Evolutionary conservation across 2,797 vertebrate species (phyloP).

Genomic region (Sebastes trivittatus): DNA sequence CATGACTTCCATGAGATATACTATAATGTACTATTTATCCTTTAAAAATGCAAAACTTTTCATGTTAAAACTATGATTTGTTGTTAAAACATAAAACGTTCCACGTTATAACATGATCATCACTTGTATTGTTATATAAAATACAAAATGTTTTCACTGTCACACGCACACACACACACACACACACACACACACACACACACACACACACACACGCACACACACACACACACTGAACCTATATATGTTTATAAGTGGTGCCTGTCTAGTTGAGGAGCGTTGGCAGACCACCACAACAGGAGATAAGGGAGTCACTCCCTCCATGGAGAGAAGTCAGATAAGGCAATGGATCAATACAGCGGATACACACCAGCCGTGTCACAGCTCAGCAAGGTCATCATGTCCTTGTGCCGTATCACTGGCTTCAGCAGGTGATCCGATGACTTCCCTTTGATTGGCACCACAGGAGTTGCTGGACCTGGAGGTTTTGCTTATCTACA

Average conservation of each 20-base stretch:
- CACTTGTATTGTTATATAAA: too few species aligned
- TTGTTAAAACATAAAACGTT: too few species aligned
- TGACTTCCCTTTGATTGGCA: constrained; percentile 48
- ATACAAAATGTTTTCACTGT: too few species aligned
- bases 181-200: background rate
- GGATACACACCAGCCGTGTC: constrained; percentile 20
- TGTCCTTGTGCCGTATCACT: constrained; percentile 28
- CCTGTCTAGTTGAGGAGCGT: constrained; percentile 18
- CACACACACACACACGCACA: background rate
- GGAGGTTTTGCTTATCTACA: constrained; percentile 51
- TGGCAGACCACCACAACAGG: constrained; percentile 10
- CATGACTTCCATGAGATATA: too few species aligned
- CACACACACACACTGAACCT: background rate
- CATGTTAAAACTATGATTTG: too few species aligned
- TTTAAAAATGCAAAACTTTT: too few species aligned
- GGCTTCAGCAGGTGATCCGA: constrained; percentile 30
- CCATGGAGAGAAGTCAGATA: constrained; percentile 38
- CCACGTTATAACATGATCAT: too few species aligned
- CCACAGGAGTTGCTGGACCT: constrained; percentile 18
- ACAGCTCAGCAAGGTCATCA: constrained; percentile 50
- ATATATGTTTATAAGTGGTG: background rate
- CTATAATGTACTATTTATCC: too few species aligned
- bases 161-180: background rate
- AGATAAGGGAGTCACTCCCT: constrained; percentile 39
- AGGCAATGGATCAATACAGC: constrained; percentile 56